Evolutionary conservation across 1,140 invertebrate species (phyloP), one percentile per base, ranked within the genome.

Genomic region (Conopomorpha cramerella): DNA sequence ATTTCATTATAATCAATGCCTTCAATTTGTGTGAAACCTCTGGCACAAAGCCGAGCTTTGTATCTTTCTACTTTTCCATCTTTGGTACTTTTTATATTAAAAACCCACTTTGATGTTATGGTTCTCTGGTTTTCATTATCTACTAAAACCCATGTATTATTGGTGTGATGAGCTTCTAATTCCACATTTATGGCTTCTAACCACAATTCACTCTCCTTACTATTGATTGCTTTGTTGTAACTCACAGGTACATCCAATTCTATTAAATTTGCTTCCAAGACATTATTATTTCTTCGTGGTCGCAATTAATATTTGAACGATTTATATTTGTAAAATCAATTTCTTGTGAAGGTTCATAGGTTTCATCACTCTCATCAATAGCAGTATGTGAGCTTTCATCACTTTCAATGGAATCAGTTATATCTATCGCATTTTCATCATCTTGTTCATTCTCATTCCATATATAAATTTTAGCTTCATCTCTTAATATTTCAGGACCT

Each of bases 1-100:
- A 54, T 79, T 45, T 79, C 68, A 15, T 49, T 6, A 46, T 71
- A 79, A 36, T 78, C 73, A 12, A 78, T 34, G 1, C 45, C 68
- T 46, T 50, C 38, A 1, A 43, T 17, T 12, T 55, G 46, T 34
- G 27, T 42, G 28, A 45, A 52, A 0, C 49, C 49, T 3, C 43
- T 30, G n/a, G 44, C 46, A 47, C 52, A 55, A 29, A 51, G 36
- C 12, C 52, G 41, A 40, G 49, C 46, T 30, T 55, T 55, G 16
- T 39, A 55, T 10, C 38, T 14, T 14, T 17, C 17, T 13, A 45
- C 14, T 8, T 39, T 8, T 19, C 36, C 34, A 44, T 49, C 16
- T 11, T 36, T 25, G 32, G 36, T 7, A 17, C 8, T 46, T 17
- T 44, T 35, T n/a, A 45, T 31, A n/a, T 11, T 4, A 45, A 46